phyloP scores from a whole-genome alignment of 1,140 invertebrate species.

The Meloidogyne hapla region DNA sequence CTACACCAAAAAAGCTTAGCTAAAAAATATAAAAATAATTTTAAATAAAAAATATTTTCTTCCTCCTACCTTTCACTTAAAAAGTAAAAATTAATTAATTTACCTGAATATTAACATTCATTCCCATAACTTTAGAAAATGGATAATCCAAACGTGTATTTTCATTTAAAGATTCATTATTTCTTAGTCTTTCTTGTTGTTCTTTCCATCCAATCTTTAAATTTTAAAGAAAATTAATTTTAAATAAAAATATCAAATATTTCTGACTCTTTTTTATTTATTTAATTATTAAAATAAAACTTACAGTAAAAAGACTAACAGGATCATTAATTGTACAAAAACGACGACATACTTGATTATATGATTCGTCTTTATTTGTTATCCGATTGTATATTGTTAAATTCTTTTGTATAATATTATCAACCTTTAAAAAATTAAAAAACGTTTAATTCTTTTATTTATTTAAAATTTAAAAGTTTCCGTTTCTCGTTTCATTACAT shows the following conservation, averaged over 20 bases:
- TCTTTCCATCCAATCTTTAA: constrained; percentile 44
- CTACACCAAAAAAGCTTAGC: constrained; percentile 59
- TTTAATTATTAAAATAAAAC: not conserved
- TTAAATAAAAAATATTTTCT: not conserved
- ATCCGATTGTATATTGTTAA: constrained; percentile 52
- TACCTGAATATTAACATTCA: constrained; percentile 47
- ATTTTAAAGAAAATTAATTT: not conserved
- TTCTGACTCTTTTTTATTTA: not conserved
- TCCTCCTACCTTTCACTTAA: too few relatives aligned
- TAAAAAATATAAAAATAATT: constrained; percentile 26
- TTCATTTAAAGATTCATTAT: constrained; percentile 28
- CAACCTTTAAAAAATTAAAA: constrained; percentile 31
- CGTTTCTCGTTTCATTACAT: too few relatives aligned
- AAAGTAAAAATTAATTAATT: too few relatives aligned
- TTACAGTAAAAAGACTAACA: constrained; percentile 42
- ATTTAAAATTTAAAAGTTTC: not conserved
- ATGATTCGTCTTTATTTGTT: constrained; percentile 46
- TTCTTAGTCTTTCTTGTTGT: constrained; percentile 32
- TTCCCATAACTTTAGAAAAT: constrained; percentile 47
- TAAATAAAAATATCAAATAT: too few relatives aligned
- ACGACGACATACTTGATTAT: constrained; percentile 51
- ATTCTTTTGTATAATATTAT: constrained; percentile 44
- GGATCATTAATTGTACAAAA: constrained; percentile 62
- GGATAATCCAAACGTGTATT: constrained; percentile 53
- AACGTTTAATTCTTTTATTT: too few relatives aligned